Base-by-base conservation (phyloP, 2,113 vertebrate species). In the Bujurquina vittata region DNA sequence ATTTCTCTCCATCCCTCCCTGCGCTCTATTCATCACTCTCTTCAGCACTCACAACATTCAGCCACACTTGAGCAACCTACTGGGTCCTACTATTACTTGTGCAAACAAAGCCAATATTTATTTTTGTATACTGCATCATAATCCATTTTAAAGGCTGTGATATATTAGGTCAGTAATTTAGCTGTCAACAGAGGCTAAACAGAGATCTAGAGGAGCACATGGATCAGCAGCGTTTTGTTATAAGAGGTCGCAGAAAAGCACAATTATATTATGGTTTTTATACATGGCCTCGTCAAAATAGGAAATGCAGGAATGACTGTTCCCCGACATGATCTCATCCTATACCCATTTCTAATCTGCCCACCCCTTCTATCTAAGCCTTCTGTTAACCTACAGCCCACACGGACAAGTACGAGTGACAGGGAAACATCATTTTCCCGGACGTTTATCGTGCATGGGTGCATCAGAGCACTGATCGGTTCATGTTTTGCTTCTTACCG, bases 401-500 rank as follows among this genome's bases (percentile, higher is more conserved):
- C 58, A 56, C 67, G 35, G 46, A 54, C 76, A 69, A 54, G 84
- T 15, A 58, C 10, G 17, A 72, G 37, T 8, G 14, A 10, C n/a
- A 37, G 26, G 8, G 46, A 9, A 10, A 40, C 2, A 58, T 77
- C n/a, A 37, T 23, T 14, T 3, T 2, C 46, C 61, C 22, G 69
- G 65, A 15, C 69, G 60, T 78, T 72, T 84, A 77, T 88, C 65
- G 4, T n/a, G 58, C 49, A 65, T 81, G 65, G 63, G 55, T 78
- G 75, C 8, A 23, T 37, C 35, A 26, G 49, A n/a, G 75, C 35
- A 76, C 76, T 17, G 77, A 84, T 60, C 74, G 49, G 5, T 75
- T 46, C 18, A 56, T 81, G 58, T 35, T 58, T 43, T 31, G 62
- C 54, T 33, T 89, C 93, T 94, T 93, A 94, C 93, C 93, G 43